Conservation (phyloP, 2,888 invertebrate genomes). For the Neocrepidodera transversa region DNA sequence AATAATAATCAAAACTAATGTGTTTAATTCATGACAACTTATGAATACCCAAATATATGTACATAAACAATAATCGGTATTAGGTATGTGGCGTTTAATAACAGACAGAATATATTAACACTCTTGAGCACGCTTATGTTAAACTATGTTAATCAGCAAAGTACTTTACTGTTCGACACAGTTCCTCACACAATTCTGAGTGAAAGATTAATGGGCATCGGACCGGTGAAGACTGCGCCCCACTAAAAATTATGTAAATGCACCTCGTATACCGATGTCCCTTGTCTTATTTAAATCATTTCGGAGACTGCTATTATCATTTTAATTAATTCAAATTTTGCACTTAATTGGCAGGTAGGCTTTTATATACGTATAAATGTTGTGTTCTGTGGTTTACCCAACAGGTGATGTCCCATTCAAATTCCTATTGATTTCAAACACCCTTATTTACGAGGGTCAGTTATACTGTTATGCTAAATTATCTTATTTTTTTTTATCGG, state of each 20-base stretch:
- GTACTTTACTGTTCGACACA: slow-evolving; percentile 45
- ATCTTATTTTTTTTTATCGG: no score
- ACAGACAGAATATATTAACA: slow-evolving; percentile 50
- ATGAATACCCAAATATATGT: slow-evolving; percentile 35
- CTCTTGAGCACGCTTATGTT: slow-evolving; percentile 52
- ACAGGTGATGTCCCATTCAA: neutral
- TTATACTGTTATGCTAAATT: neutral
- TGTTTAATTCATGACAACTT: slow-evolving; percentile 32
- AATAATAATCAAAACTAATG: slow-evolving; percentile 32
- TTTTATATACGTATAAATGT: slow-evolving; percentile 11
- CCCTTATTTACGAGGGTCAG: slow-evolving; percentile 12
- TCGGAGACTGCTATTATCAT: slow-evolving; percentile 48
- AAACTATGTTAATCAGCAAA: slow-evolving; percentile 52
- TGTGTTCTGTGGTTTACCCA: neutral
- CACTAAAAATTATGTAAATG: slow-evolving; percentile 43
- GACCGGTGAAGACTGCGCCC: slow-evolving; percentile 32
- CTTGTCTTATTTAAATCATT: slow-evolving; percentile 51
- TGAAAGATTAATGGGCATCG: slow-evolving; percentile 43
- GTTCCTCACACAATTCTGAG: slow-evolving; percentile 39
- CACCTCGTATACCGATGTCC: slow-evolving; percentile 37
- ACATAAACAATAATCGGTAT: slow-evolving; percentile 44
- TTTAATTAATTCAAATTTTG: slow-evolving; percentile 48
- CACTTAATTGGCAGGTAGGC: slow-evolving; percentile 25
- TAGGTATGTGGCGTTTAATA: slow-evolving; percentile 49
- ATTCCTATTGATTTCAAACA: slow-evolving; percentile 1